Percentiles rank a stretch among this genome's conserved stretches.
These are phyloP conservation scores for Gymnothorax reevesii DNA, from an alignment of 2,797 vertebrate species.

Conservation along the genomic window DNA sequence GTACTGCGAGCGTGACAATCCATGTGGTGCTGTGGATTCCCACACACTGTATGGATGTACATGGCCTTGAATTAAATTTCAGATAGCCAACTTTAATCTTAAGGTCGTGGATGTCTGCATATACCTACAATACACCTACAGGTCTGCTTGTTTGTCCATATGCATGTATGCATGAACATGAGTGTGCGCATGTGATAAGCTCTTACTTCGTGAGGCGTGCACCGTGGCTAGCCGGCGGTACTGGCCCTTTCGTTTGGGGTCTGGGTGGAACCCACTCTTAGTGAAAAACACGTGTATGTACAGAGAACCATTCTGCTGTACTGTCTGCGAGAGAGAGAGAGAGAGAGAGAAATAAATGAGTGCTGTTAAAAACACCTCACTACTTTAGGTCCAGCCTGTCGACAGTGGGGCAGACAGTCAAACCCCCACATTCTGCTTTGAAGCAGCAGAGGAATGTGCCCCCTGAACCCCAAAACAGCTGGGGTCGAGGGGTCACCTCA, in stretches of 20 bases:
- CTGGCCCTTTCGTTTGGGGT: conserved; percentile 88
- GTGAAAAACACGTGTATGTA: conserved; percentile 94
- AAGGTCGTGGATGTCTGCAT: too few relatives aligned
- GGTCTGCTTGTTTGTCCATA: background rate
- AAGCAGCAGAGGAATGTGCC: background rate
- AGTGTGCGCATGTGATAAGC: background rate
- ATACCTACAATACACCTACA: background rate
- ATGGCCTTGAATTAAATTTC: too few relatives aligned
- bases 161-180: background rate
- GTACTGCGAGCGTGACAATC: too few relatives aligned
- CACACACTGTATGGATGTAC: too few relatives aligned
- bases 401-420: background rate
- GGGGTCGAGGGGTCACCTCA: background rate
- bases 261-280: conserved; percentile 95
- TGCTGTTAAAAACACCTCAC: too few relatives aligned
- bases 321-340: conserved; percentile 63
- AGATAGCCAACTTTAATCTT: too few relatives aligned
- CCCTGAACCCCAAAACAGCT: background rate
- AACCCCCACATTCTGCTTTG: background rate
- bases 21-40: too few relatives aligned
- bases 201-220: conserved; percentile 85
- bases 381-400: background rate
- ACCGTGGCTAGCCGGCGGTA: conserved; percentile 90
- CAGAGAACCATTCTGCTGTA: conserved; percentile 87
- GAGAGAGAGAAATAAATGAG: too few relatives aligned